Percentiles rank a stretch among this genome's conserved stretches.
Conservation (phyloP, 2,797 vertebrate genomes). For the Decapterus maruadsi region DNA sequence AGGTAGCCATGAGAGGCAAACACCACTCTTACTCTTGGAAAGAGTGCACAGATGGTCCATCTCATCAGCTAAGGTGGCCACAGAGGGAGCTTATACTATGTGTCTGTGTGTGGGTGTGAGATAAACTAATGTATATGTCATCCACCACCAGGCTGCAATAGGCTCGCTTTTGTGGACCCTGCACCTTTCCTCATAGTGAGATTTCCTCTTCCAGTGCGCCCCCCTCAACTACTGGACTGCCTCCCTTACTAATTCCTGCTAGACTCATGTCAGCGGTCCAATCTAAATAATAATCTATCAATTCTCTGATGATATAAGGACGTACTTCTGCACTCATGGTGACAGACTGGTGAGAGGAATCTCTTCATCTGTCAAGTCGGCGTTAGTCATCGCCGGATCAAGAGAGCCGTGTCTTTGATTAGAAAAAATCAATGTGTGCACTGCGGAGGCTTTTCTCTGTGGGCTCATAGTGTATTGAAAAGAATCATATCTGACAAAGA, state of each 20-base stretch:
- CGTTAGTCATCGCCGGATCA: constrained; percentile 72
- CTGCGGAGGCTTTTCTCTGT: constrained; percentile 73
- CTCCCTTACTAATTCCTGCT: constrained; percentile 62
- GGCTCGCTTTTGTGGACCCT: constrained; percentile 60
- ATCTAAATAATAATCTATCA: constrained; percentile 57
- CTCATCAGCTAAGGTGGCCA: constrained; percentile 44
- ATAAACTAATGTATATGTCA: constrained; percentile 59
- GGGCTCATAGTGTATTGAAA: constrained; percentile 64
- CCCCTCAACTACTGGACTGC: constrained; percentile 38
- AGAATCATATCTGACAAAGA: constrained; percentile 68
- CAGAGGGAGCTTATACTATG: constrained; percentile 35
- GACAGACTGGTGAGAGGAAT: constrained; percentile 42
- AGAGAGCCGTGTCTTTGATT: constrained; percentile 72
- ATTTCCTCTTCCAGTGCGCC: constrained; percentile 40
- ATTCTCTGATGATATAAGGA: constrained; percentile 54
- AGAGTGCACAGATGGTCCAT: constrained; percentile 62
- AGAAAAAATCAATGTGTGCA: constrained; percentile 74
- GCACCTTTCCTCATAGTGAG: constrained; percentile 51
- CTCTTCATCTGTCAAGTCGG: constrained; percentile 71
- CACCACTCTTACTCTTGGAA: constrained; percentile 22
- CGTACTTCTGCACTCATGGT: constrained; percentile 50
- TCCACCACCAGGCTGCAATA: constrained; percentile 45
- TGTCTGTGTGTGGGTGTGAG: constrained; percentile 55
- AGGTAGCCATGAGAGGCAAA: constrained; percentile 40
- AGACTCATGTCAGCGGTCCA: constrained; percentile 58